A percentile compares a stretch with the other conserved stretches of the same genome.
Evolutionary conservation across 2,888 invertebrate species (phyloP).

Genomic region (Stenurella melanura): DNA sequence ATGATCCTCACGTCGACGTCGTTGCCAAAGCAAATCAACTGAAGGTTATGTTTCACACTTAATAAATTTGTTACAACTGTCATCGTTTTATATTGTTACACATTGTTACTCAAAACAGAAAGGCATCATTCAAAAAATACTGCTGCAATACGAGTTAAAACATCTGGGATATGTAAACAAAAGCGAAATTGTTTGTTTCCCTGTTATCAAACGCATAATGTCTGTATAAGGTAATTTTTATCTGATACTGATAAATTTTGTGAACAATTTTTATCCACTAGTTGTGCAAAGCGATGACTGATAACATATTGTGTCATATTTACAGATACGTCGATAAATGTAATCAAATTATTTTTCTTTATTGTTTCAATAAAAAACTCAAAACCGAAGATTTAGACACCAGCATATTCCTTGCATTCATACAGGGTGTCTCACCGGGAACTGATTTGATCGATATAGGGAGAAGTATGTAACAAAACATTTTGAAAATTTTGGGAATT

Average conservation of each 20-base stretch:
- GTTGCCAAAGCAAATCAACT: background rate
- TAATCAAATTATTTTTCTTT: background rate
- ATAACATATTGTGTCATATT: background rate
- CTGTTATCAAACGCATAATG: slow-evolving; percentile 16
- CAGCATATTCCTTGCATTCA: no score
- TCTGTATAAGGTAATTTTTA: slow-evolving; percentile 12
- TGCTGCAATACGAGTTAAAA: background rate
- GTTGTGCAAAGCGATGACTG: background rate
- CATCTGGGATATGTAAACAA: slow-evolving; percentile 23
- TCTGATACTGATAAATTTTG: slow-evolving; percentile 14
- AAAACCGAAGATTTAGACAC: no score
- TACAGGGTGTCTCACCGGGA: no score
- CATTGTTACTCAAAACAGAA: slow-evolving; percentile 1
- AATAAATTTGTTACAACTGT: slow-evolving; percentile 5
- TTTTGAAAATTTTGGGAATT: no score
- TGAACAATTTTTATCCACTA: background rate
- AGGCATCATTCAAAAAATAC: slow-evolving; percentile 5
- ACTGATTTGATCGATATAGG: no score
- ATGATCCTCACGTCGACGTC: background rate
- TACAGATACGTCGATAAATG: background rate
- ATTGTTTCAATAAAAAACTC: background rate
- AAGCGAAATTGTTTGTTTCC: slow-evolving; percentile 10
- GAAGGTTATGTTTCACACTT: slow-evolving; percentile 2
- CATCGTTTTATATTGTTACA: background rate
- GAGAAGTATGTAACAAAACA: no score